Evolutionary conservation across 2,797 vertebrate species (phyloP).

Genomic region (Lagorchestes hirsutus): DNA sequence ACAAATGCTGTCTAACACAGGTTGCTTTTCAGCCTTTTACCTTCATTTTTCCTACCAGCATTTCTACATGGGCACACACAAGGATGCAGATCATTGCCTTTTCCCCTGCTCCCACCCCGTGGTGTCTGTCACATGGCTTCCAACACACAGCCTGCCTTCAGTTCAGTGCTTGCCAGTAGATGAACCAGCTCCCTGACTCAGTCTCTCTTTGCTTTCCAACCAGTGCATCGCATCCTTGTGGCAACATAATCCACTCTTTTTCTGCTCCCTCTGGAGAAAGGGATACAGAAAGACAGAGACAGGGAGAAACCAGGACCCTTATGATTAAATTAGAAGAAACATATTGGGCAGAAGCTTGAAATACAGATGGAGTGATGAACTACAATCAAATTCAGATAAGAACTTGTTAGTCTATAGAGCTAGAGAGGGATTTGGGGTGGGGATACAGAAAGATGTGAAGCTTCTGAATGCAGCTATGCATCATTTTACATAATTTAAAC

Average conservation of each 20-base stretch:
- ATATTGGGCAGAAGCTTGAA: neutral
- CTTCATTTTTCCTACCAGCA: neutral
- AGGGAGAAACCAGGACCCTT: neutral
- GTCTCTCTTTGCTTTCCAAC: neutral
- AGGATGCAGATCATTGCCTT: neutral
- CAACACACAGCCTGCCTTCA: neutral
- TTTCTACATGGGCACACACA: neutral
- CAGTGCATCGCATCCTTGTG: neutral
- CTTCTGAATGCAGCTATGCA: neutral
- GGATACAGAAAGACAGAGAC: neutral
- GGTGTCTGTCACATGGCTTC: neutral
- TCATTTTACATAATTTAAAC: neutral
- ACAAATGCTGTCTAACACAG: neutral
- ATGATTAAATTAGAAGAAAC: neutral
- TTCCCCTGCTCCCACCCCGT: neutral
- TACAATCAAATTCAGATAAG: neutral
- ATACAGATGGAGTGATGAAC: neutral
- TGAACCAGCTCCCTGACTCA: neutral
- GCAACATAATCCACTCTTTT: neutral
- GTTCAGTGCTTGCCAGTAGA: neutral
- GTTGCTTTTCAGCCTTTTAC: neutral
- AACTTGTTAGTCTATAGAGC: neutral
- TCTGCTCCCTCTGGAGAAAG: neutral
- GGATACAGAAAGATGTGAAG: neutral
- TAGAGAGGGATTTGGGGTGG: neutral